A percentile compares a stretch with the other conserved stretches of the same genome.
phyloP scores from a whole-genome alignment of 1,140 invertebrate genomes.

The Gerris buenoi region DNA sequence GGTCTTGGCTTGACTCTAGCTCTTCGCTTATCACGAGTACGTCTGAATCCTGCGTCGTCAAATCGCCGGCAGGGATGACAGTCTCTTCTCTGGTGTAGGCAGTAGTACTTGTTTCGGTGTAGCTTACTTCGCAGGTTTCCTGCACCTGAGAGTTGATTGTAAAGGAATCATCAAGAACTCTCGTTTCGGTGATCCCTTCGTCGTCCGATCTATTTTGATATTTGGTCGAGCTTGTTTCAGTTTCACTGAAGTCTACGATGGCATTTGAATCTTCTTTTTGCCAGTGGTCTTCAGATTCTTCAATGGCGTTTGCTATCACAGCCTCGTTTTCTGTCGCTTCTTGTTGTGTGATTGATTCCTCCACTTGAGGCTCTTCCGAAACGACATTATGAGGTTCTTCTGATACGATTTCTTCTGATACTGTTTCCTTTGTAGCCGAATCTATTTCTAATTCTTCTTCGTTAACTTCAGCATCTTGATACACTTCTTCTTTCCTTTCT shows the following conservation, averaged over 20 bases:
- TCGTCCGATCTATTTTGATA: neutral
- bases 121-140: neutral
- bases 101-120: neutral
- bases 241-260: neutral
- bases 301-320: neutral
- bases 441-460: conserved; percentile 4
- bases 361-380: neutral
- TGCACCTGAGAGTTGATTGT: neutral
- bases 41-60: neutral
- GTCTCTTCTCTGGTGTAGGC: no score
- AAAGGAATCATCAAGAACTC: neutral
- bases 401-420: neutral
- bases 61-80: neutral
- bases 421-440: neutral
- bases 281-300: no score
- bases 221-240: neutral
- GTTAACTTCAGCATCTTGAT: conserved; percentile 1
- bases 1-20: neutral
- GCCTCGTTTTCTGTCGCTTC: neutral
- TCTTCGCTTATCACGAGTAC: neutral
- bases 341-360: neutral
- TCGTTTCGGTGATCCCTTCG: neutral
- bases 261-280: neutral
- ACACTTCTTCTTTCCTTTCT: conserved; percentile 3
- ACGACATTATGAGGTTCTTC: neutral